Percentiles rank a stretch among this genome's conserved stretches.
These are phyloP conservation scores for Chaetophractus vellerosus DNA, from an alignment of 2,797 vertebrate genomes.

Conservation along the genomic window DNA sequence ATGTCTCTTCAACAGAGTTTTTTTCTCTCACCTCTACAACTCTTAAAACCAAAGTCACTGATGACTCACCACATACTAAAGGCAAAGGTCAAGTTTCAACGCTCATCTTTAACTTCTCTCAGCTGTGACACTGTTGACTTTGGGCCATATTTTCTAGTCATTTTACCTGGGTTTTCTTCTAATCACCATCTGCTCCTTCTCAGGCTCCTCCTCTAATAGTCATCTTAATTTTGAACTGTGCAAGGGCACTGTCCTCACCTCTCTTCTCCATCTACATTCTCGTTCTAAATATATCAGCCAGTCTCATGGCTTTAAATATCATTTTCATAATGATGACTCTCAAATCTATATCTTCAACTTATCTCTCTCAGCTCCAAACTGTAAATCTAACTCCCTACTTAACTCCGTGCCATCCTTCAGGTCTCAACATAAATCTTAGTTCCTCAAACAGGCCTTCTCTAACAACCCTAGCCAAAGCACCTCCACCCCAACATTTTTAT, in stretches of 20 bases:
- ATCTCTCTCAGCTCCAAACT: not conserved
- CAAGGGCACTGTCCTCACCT: not conserved
- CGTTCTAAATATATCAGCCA: not conserved
- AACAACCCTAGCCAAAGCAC: not conserved
- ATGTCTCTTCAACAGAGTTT: not conserved
- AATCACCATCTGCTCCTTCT: not conserved
- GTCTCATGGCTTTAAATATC: not conserved
- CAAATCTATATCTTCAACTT: not conserved
- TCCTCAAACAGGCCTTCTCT: not conserved
- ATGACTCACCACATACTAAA: not conserved
- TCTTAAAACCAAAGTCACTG: not conserved
- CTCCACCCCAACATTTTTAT: not conserved
- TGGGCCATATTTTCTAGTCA: not conserved
- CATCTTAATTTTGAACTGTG: not conserved
- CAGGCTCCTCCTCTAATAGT: not conserved
- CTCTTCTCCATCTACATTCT: not conserved
- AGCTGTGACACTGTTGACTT: not conserved
- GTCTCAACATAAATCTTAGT: not conserved
- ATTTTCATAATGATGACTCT: not conserved
- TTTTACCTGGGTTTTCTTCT: not conserved
- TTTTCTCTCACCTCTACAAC: not conserved
- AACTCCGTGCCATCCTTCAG: not conserved
- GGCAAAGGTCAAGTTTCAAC: not conserved
- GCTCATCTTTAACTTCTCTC: not conserved
- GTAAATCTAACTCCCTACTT: not conserved